Evolutionary conservation across 2,113 vertebrate genomes (phyloP), one percentile per base, ranked within the genome.

Genomic region (Macrotus californicus): DNA sequence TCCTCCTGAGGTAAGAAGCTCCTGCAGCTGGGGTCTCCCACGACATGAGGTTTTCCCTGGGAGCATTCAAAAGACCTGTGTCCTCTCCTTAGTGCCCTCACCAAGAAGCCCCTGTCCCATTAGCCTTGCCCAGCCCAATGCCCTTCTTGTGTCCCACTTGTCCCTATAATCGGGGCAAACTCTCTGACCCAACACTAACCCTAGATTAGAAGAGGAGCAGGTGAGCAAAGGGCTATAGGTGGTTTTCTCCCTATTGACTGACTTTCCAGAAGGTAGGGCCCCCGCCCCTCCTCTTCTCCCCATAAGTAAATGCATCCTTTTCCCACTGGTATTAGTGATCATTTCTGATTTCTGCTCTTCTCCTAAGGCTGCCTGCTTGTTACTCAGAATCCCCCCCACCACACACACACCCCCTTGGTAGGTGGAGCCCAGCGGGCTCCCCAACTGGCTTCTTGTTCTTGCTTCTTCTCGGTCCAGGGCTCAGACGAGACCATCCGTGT

Each of bases 401-500:
- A 1, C 24, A 15, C 14, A 21, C 24, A 19, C 16, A 5, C 31
- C 4, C 16, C 39, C 8, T 3, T 0, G 1, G 6, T n/a, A 1
- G 6, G 22, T 15, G 46, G 6, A 84, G 24, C 36, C 43, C 0
- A 0, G 0, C 0, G 10, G 67, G 36, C 31, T 48, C 34, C 83
- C 41, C 75, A 36, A 13, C 91, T 9, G n/a, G 21, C 10, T 39
- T 80, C 52, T 36, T 22, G 2, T 91, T 90, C 94, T 81, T 83
- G 4, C 69, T 81, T 93, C 81, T 54, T 36, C 97, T 91, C 19
- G 34, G 81, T 94, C 94, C 98, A 99, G 99, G 99, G 99, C 1
- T 99, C 99, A 26, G 99, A 99, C 52, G 99, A 99, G 98, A 99
- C 99, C 54, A 99, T 99, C 92, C 99, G 99, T 8, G 99, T 99